Base-by-base conservation (phyloP, 2,797 vertebrate genomes). In the Scleropages formosus region DNA sequence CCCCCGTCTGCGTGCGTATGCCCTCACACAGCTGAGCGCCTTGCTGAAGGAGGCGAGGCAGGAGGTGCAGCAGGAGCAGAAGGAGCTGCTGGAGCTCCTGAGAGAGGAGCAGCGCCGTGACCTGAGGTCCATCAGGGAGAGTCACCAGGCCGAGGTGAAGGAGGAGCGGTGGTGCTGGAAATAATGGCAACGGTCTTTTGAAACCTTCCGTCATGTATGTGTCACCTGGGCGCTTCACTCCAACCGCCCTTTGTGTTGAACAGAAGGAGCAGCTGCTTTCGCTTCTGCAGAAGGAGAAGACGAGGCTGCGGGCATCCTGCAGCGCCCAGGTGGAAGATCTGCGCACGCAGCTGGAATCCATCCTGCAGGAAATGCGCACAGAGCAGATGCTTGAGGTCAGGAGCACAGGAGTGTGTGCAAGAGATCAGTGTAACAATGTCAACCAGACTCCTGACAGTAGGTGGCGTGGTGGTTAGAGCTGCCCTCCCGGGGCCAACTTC, bases 31-130 rank as follows among this genome's bases (percentile, higher is more conserved):
- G 96, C 88, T 98, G 72, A 85, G 89, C 0, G 91, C 91, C 13
- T 92, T 98, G 39, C 86, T 98, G 75, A 88, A 90, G 70, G 93
- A 96, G 78, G 93, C 92, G 58, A 87, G 95, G 10, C 92, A 89
- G 68, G 91, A 94, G 1, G 92, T 95, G 76, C 94, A 96, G 60
- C 85, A 83, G 0, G 94, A 95, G 0, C 96, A 98, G 0, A 85
- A 92, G 78, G 87, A 88, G 88, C 95, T 89, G 76, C 76, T 95
- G 90, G 91, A 95, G 84, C 89, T 84, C 82, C 90, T 95, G 85
- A 91, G 80, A 70, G 90, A 92, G 75, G 91, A 94, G 22, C 96
- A 98, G 83, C 84, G 81, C 77, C 86, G 85, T 31, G 90, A 84
- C 72, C 83, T 95, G 39, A 88, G 90, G 0, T 79, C 56, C 74